Evolutionary conservation across 2,797 vertebrate genomes (phyloP).

Genomic region (Paramormyrops hopkinsi): DNA sequence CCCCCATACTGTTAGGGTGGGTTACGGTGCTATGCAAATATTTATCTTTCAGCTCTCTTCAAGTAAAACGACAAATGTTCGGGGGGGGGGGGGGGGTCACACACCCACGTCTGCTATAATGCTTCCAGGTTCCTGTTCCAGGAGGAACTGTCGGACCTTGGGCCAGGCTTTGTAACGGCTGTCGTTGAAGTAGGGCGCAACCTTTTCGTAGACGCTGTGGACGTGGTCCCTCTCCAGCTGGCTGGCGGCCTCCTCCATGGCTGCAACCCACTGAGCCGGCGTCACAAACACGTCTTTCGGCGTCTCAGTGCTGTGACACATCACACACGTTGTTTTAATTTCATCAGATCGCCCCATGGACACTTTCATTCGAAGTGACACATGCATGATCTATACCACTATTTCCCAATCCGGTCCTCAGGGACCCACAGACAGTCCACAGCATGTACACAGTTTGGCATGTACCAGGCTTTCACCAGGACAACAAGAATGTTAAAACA

Average conservation of each 20-base stretch:
- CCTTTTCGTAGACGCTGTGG: constrained; percentile 70
- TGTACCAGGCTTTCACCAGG: not conserved
- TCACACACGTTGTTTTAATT: not conserved
- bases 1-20: not conserved
- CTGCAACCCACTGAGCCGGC: constrained; percentile 20
- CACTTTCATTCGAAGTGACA: not conserved
- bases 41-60: not conserved
- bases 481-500: not conserved
- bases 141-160: constrained; percentile 68
- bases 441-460: not conserved
- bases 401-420: not conserved
- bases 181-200: constrained; percentile 69
- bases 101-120: constrained; percentile 64
- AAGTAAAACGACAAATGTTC: not conserved
- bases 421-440: not conserved
- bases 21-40: not conserved
- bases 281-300: constrained; percentile 42
- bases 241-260: constrained; percentile 70
- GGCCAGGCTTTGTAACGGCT: constrained; percentile 69
- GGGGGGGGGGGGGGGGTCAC: constrained; percentile 18
- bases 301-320: constrained; percentile 41
- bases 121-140: constrained; percentile 66
- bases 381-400: not conserved
- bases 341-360: not conserved
- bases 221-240: constrained; percentile 64